Evolutionary conservation across 2,113 vertebrate species (phyloP).

Genomic region (Nothocercus julius): DNA sequence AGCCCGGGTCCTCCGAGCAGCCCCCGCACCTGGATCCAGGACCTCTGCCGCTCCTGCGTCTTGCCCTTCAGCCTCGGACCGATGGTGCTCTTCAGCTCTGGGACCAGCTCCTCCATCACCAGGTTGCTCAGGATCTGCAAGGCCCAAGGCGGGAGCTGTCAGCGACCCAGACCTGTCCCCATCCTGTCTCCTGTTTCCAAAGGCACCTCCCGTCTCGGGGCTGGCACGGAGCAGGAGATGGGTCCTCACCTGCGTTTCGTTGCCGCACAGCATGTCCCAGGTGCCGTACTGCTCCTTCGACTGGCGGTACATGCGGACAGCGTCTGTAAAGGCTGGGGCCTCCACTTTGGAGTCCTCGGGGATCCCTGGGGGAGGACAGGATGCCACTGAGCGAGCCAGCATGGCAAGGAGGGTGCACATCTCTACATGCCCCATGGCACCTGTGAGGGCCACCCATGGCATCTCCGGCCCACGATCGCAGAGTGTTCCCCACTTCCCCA

Average conservation of each 20-base stretch:
- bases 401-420: background rate
- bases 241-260: constrained; percentile 84
- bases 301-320: constrained; percentile 90
- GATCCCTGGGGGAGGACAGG: constrained; percentile 79
- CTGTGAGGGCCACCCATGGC: background rate
- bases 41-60: constrained; percentile 85
- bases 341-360: constrained; percentile 88
- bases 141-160: background rate
- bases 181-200: background rate
- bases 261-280: constrained; percentile 97
- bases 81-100: constrained; percentile 86
- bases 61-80: constrained; percentile 90
- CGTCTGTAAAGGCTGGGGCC: constrained; percentile 89
- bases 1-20: no score
- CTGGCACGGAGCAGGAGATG: accelerated
- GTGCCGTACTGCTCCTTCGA: constrained; percentile 89
- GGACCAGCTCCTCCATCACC: constrained; percentile 92
- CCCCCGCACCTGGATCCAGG: constrained; percentile 89
- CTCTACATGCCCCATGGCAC: no score
- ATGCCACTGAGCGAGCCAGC: accelerated
- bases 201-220: no score
- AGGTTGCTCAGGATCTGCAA: constrained; percentile 91
- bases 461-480: accelerated
- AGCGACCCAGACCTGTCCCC: background rate
- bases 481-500: accelerated